phyloP scores from a whole-genome alignment of 2,113 vertebrate species.

The Hippolais icterina region DNA sequence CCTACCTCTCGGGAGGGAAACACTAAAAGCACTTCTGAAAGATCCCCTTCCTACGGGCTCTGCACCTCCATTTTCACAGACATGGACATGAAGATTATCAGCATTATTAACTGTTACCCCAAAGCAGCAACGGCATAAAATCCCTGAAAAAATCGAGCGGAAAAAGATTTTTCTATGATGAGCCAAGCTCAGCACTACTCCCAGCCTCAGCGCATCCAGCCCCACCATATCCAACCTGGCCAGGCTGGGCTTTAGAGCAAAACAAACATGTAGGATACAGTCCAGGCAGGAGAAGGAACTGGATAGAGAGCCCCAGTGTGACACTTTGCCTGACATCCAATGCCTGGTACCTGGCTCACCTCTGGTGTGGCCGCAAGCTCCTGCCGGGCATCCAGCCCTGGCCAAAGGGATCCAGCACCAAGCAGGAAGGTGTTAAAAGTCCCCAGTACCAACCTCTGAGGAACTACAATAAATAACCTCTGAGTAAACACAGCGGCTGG shows the following conservation, averaged over 20 bases:
- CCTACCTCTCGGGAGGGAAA: background rate
- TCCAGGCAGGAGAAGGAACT: background rate
- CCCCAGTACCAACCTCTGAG: background rate
- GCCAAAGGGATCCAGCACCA: background rate
- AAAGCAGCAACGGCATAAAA: background rate
- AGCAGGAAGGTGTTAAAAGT: background rate
- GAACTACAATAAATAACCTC: background rate
- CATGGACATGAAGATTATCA: background rate
- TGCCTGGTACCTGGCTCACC: background rate
- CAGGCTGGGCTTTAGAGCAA: background rate
- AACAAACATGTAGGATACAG: background rate
- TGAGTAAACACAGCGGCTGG: background rate
- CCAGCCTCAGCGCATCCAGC: background rate
- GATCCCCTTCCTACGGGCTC: rapidly evolving
- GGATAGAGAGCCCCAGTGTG: background rate
- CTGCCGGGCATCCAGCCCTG: background rate
- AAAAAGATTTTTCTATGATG: background rate
- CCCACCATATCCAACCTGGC: background rate
- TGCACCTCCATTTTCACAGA: background rate
- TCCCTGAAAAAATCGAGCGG: background rate
- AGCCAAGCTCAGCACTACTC: background rate
- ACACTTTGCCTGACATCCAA: background rate
- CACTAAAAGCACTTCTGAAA: background rate
- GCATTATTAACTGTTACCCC: background rate
- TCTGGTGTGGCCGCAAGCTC: background rate